Evolutionary conservation across 2,888 invertebrate species (phyloP).

Genomic region (Hypsopygia costalis): DNA sequence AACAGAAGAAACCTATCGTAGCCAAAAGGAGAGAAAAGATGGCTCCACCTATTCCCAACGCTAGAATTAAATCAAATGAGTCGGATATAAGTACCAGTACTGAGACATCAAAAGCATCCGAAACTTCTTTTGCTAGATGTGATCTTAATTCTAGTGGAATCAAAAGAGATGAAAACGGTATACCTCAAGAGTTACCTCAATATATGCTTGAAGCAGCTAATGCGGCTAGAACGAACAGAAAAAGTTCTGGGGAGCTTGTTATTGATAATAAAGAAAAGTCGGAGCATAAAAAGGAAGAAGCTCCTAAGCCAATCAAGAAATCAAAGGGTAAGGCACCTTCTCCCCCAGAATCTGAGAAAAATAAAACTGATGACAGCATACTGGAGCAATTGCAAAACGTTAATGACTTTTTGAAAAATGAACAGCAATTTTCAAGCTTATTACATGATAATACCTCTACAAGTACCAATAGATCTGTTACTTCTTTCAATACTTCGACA

Average conservation of each 20-base stretch:
- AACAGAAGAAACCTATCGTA: slow-evolving; percentile 71
- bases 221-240: slow-evolving; percentile 84
- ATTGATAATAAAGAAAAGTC: slow-evolving; percentile 46
- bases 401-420: slow-evolving; percentile 62
- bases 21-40: slow-evolving; percentile 76
- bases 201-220: slow-evolving; percentile 87
- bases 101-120: slow-evolving; percentile 55
- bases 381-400: slow-evolving; percentile 63
- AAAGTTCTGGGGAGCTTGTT: slow-evolving; percentile 64
- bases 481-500: slow-evolving; percentile 69
- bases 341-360: slow-evolving; percentile 80
- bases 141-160: slow-evolving; percentile 81
- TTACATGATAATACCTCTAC: slow-evolving; percentile 43
- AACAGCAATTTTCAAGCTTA: slow-evolving; percentile 65
- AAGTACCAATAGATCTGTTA: slow-evolving; percentile 35
- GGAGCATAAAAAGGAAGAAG: slow-evolving; percentile 56
- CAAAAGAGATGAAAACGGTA: slow-evolving; percentile 79
- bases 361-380: slow-evolving; percentile 72
- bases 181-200: slow-evolving; percentile 86
- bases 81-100: slow-evolving; percentile 46
- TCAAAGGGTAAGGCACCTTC: slow-evolving; percentile 88
- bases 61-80: slow-evolving; percentile 61
- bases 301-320: slow-evolving; percentile 70
- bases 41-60: slow-evolving; percentile 73
- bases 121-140: slow-evolving; percentile 60